Percentiles rank a stretch among this genome's conserved stretches.
These are phyloP conservation scores for Carapus acus DNA, from an alignment of 2,797 vertebrate species.

Conservation along the genomic window DNA sequence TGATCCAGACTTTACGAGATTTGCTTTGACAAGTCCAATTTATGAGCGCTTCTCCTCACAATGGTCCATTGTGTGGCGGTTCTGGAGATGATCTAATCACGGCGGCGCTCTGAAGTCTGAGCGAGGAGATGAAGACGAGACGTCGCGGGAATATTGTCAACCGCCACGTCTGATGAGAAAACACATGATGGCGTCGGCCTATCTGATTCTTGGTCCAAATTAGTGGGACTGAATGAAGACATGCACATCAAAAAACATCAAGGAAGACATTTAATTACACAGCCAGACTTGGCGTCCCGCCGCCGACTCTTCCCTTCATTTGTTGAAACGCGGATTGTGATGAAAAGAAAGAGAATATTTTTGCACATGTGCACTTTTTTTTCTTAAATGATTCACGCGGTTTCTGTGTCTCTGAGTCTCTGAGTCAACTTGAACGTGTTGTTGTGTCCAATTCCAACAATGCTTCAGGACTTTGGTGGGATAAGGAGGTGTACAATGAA, in stretches of 20 bases:
- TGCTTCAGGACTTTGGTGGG: too few species aligned
- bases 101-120: conserved; percentile 55
- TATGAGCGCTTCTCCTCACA: conserved; percentile 49
- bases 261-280: conserved; percentile 58
- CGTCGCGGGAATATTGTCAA: conserved; percentile 59
- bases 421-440: too few species aligned
- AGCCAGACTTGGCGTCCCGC: conserved; percentile 43
- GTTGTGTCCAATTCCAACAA: too few species aligned
- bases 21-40: conserved; percentile 55
- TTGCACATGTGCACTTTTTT: conserved; percentile 18
- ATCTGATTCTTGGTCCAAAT: conserved; percentile 64
- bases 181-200: conserved; percentile 57
- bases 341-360: conserved; percentile 36
- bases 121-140: conserved; percentile 57
- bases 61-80: conserved; percentile 57
- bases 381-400: conserved; percentile 18
- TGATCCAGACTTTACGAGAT: conserved; percentile 57
- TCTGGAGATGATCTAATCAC: conserved; percentile 65
- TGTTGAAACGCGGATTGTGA: conserved; percentile 39
- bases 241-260: conserved; percentile 59
- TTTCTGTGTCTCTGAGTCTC: not conserved
- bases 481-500: too few species aligned
- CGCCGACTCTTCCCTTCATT: conserved; percentile 27
- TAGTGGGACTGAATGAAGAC: conserved; percentile 59
- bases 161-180: conserved; percentile 66